These are phyloP conservation scores for Leptinotarsa defecta DNA, from an alignment of 1,140 invertebrate genomes.

Conservation along the genomic window DNA sequence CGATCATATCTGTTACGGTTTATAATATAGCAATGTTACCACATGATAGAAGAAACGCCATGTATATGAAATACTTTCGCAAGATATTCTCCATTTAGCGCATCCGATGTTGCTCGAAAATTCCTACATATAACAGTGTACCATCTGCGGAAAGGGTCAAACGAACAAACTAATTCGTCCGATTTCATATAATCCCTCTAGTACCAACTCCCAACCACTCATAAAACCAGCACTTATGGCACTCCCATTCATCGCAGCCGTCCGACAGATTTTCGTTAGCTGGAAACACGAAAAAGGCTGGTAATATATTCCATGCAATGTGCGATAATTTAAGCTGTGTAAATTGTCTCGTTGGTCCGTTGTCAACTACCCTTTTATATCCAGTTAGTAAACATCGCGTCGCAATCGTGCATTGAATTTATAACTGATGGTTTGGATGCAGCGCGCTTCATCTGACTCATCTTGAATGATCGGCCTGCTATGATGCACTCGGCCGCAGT, in stretches of 20 bases:
- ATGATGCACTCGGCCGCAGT: slow-evolving; percentile 1
- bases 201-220: not conserved
- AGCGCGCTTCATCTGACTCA: slow-evolving; percentile 15
- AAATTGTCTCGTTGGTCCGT: slow-evolving; percentile 10
- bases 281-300: not conserved
- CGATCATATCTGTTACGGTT: too few species aligned
- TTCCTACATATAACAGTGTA: too few species aligned
- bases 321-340: slow-evolving; percentile 23
- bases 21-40: too few species aligned
- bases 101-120: too few species aligned
- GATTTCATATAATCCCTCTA: too few species aligned
- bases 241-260: not conserved
- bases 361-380: slow-evolving; percentile 18
- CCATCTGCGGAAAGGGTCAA: too few species aligned
- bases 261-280: not conserved
- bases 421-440: slow-evolving; percentile 18
- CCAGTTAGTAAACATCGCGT: slow-evolving; percentile 21
- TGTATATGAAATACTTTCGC: too few species aligned
- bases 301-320: slow-evolving; percentile 3
- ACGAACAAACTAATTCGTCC: too few species aligned
- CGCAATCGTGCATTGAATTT: slow-evolving; percentile 16
- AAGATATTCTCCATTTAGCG: too few species aligned
- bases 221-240: not conserved
- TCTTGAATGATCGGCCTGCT: slow-evolving; percentile 15
- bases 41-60: too few species aligned